Percentiles rank a stretch among this genome's conserved stretches.
Conservation (phyloP, 2,888 invertebrate species). For the Leucophenga maculata region DNA sequence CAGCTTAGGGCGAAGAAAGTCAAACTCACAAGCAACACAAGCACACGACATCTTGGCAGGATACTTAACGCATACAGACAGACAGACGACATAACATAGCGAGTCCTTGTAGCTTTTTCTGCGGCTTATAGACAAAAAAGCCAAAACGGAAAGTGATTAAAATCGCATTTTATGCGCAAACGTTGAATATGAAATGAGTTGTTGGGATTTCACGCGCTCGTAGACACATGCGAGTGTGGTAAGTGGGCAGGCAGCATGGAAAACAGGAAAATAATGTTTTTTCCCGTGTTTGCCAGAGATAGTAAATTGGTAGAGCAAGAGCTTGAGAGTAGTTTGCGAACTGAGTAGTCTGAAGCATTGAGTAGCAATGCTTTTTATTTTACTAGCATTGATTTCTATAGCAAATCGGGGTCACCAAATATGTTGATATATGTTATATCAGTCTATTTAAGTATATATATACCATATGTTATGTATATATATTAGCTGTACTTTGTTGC, state of each 20-base stretch:
- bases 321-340: too few relatives aligned
- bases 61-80: slow-evolving; percentile 14
- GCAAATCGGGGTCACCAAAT: too few relatives aligned
- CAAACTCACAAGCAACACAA: slow-evolving; percentile 28
- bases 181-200: slow-evolving; percentile 35
- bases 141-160: slow-evolving; percentile 65
- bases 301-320: neutral
- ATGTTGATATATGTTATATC: too few relatives aligned
- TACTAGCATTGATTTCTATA: too few relatives aligned
- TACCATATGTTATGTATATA: too few relatives aligned
- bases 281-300: neutral
- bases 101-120: neutral
- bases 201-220: neutral
- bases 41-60: slow-evolving; percentile 24
- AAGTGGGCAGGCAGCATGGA: neutral
- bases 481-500: too few relatives aligned
- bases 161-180: slow-evolving; percentile 63
- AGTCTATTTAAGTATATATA: too few relatives aligned
- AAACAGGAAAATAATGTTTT: slow-evolving; percentile 5
- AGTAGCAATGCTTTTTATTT: too few relatives aligned
- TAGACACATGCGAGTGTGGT: neutral
- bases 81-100: neutral
- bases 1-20: slow-evolving; percentile 33
- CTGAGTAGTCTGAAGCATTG: too few relatives aligned
- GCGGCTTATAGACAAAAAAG: slow-evolving; percentile 22